Conservation (phyloP, 2,888 invertebrate genomes). For the Mythimna loreyi region DNA sequence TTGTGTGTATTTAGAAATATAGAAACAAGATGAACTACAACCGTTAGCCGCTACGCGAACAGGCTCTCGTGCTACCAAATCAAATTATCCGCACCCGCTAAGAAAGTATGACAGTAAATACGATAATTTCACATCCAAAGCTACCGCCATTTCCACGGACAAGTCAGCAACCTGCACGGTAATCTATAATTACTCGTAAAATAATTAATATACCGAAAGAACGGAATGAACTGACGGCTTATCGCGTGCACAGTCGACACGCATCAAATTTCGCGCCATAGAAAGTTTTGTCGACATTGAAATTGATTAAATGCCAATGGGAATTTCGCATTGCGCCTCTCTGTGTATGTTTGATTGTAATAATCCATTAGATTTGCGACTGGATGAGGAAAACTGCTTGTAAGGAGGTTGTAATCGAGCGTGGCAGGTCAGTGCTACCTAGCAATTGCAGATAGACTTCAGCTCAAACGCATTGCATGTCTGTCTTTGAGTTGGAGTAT, state of each 20-base stretch:
- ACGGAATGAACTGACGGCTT: conserved; percentile 43
- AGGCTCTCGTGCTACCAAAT: conserved; percentile 57
- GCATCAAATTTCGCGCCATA: conserved; percentile 69
- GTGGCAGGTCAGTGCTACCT: conserved; percentile 48
- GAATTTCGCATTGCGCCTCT: conserved; percentile 57
- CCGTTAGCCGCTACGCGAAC: conserved; percentile 45
- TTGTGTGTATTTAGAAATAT: too few relatives aligned
- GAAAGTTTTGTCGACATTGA: conserved; percentile 68
- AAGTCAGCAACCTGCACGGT: conserved; percentile 51
- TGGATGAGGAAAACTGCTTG: conserved; percentile 42
- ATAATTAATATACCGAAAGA: conserved; percentile 42
- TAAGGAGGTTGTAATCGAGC: conserved; percentile 46
- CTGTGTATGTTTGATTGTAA: conserved; percentile 30
- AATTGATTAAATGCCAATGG: conserved; percentile 71
- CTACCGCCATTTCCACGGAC: conserved; percentile 55
- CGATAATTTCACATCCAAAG: conserved; percentile 62
- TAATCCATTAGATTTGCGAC: conserved; percentile 61
- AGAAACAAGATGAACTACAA: background rate
- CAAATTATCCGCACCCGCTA: conserved; percentile 51
- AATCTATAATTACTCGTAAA: conserved; percentile 58
- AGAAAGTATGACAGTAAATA: conserved; percentile 61
- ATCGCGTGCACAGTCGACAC: conserved; percentile 58
- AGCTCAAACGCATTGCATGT: conserved; percentile 5
- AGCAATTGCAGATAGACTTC: conserved; percentile 33
- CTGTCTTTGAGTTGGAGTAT: background rate